Evolutionary conservation across 1,140 invertebrate species (phyloP).

Genomic region (Leptinotarsa undecemlineata): DNA sequence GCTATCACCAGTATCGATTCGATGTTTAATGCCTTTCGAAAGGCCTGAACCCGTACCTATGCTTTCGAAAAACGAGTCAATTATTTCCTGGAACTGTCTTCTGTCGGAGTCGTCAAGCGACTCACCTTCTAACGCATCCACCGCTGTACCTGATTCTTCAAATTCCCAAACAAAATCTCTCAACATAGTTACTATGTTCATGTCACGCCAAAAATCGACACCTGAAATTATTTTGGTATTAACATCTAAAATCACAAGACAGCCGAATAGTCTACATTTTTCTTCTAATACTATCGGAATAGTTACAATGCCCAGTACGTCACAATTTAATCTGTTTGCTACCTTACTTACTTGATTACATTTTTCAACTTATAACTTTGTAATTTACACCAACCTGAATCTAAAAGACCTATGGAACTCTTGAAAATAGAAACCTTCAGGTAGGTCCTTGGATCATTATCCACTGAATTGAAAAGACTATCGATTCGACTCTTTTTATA

Average conservation of each 20-base stretch:
- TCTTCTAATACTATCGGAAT: too few relatives aligned
- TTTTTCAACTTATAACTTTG: neutral
- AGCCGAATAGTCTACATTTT: neutral
- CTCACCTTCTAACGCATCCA: too few relatives aligned
- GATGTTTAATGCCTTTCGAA: neutral
- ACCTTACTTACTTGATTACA: neutral
- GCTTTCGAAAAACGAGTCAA: neutral
- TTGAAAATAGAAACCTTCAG: too few relatives aligned
- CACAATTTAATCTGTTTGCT: neutral
- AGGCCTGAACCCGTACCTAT: neutral
- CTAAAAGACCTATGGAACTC: neutral
- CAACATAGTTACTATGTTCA: conserved; percentile 2
- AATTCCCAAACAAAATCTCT: too few relatives aligned
- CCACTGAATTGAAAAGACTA: neutral
- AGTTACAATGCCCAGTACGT: too few relatives aligned
- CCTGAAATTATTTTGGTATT: neutral
- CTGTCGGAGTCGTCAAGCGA: too few relatives aligned
- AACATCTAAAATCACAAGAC: conserved; percentile 9
- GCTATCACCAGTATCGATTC: neutral
- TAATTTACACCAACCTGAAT: conserved; percentile 13
- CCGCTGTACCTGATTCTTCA: too few relatives aligned
- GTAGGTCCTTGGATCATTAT: too few relatives aligned
- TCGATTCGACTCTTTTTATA: neutral
- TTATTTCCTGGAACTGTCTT: too few relatives aligned
- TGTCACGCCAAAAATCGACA: conserved; percentile 16